Evolutionary conservation across 1,140 invertebrate species (phyloP).

Genomic region (Uloborus diversus): DNA sequence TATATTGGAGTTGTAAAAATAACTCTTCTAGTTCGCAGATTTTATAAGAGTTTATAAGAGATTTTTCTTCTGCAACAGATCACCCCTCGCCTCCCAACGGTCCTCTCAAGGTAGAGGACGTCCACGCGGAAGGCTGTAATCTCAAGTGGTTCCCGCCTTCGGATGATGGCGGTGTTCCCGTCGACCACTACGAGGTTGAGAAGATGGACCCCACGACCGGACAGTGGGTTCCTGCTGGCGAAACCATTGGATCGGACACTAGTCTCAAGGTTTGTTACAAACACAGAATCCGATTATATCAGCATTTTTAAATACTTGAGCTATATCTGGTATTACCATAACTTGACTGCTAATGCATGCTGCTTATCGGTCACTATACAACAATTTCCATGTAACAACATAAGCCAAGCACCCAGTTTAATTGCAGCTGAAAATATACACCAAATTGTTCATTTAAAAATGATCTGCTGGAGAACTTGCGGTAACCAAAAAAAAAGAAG

Average conservation of each 20-base stretch:
- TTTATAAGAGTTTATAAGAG: too few species aligned
- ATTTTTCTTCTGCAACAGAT: constrained; percentile 72
- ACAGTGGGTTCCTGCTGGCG: constrained; percentile 72
- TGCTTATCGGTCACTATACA: background rate
- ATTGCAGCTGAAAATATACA: background rate
- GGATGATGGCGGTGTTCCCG: constrained; percentile 89
- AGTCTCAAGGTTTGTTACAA: constrained; percentile 60
- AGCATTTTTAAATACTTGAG: too few species aligned
- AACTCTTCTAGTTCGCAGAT: too few species aligned
- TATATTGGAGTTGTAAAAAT: too few species aligned
- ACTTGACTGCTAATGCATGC: too few species aligned
- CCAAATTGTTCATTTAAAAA: too few species aligned
- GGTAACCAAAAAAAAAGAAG: too few species aligned
- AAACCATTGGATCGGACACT: constrained; percentile 78
- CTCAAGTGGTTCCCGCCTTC: constrained; percentile 87
- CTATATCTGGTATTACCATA: too few species aligned
- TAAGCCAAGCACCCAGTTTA: constrained; percentile 72
- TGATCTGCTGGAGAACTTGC: too few species aligned
- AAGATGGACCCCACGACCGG: constrained; percentile 87
- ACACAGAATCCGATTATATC: too few species aligned
- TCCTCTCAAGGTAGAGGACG: constrained; percentile 82
- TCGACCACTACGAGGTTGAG: constrained; percentile 92
- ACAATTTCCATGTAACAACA: constrained; percentile 70
- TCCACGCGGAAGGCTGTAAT: constrained; percentile 76
- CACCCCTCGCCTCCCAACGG: constrained; percentile 88